A percentile compares a stretch with the other conserved stretches of the same genome.
These are phyloP conservation scores for Kradibia gibbosae DNA, from an alignment of 1,140 invertebrate species.

Conservation along the genomic window DNA sequence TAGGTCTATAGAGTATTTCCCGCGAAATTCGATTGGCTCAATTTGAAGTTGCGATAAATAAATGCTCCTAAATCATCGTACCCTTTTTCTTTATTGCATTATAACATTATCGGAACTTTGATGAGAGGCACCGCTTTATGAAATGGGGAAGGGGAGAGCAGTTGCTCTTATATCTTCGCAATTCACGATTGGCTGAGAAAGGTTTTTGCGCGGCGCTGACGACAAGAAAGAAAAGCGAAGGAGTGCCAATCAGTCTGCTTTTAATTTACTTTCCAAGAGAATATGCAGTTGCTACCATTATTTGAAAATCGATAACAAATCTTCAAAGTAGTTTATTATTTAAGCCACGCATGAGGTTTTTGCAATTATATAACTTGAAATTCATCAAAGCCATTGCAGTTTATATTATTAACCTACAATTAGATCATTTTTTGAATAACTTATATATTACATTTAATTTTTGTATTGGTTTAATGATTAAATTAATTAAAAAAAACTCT, in stretches of 20 bases:
- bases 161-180: slow-evolving; percentile 2
- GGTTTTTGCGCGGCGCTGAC: slow-evolving; percentile 1
- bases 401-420: no score
- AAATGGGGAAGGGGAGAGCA: neutral
- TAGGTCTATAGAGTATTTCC: neutral
- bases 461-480: no score
- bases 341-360: neutral
- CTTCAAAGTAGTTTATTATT: neutral
- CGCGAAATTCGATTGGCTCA: slow-evolving; percentile 19
- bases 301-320: neutral
- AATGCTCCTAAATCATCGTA: slow-evolving; percentile 42
- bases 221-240: slow-evolving; percentile 19
- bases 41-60: slow-evolving; percentile 34
- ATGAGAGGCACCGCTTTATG: neutral
- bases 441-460: no score
- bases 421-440: no score
- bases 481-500: no score
- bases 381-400: neutral
- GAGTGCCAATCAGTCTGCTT: slow-evolving; percentile 35
- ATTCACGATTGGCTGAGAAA: slow-evolving; percentile 24
- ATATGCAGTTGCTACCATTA: neutral
- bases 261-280: slow-evolving; percentile 45
- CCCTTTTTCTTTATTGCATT: neutral
- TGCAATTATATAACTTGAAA: neutral
- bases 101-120: slow-evolving; percentile 22